A percentile compares a stretch with the other conserved stretches of the same genome.
phyloP scores from a whole-genome alignment of 2,113 vertebrate genomes.

The Catharus bicknelli region DNA sequence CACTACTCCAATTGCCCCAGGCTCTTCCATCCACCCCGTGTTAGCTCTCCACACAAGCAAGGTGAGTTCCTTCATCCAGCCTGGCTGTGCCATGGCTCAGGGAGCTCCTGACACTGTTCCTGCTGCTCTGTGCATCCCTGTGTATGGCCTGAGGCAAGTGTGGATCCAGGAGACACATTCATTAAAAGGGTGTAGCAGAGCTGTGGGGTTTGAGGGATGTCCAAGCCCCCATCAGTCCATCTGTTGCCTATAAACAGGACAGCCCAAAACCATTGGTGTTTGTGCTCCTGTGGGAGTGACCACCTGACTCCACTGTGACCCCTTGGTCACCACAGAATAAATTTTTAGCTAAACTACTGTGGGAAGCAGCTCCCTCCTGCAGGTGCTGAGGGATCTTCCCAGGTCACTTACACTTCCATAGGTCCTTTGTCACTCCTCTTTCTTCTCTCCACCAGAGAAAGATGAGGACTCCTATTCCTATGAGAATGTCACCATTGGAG shows the following conservation, averaged over 20 bases:
- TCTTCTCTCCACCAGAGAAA: constrained; percentile 27
- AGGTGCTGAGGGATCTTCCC: neutral
- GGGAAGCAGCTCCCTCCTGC: neutral
- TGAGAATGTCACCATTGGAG: constrained; percentile 61
- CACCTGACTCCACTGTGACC: accelerated
- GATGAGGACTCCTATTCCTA: constrained; percentile 69
- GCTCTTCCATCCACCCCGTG: neutral
- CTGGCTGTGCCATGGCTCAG: accelerated
- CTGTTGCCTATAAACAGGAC: neutral
- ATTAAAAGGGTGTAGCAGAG: no score
- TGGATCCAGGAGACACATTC: accelerated
- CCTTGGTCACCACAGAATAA: neutral
- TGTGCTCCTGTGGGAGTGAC: neutral
- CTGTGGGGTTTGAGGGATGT: neutral
- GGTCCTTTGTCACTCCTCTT: neutral
- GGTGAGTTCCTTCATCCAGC: neutral
- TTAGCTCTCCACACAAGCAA: accelerated
- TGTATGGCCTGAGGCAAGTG: accelerated
- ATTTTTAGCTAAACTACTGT: neutral
- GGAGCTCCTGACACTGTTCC: accelerated
- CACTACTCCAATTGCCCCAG: constrained; percentile 22
- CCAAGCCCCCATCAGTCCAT: neutral
- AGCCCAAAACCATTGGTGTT: accelerated
- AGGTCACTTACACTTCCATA: neutral
- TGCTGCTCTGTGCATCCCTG: neutral